Evolutionary conservation across 2,113 vertebrate genomes (phyloP).

Genomic region (Trachemys scripta): DNA sequence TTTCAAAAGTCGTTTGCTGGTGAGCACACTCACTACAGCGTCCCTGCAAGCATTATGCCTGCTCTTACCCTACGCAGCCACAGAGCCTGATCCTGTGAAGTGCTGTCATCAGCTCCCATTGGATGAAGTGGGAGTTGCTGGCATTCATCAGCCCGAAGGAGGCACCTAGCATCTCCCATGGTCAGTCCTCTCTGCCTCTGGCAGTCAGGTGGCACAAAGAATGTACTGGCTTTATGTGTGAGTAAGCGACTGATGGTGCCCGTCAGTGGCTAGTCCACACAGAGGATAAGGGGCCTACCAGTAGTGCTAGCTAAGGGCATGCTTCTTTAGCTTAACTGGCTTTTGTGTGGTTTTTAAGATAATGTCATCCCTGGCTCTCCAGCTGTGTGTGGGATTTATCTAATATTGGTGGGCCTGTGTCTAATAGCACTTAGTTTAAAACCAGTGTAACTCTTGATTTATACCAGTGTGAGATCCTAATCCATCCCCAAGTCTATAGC

Average conservation of each 20-base stretch:
- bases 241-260: not conserved
- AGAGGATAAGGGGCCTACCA: not conserved
- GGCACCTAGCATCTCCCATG: not conserved
- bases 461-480: not conserved
- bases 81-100: not conserved
- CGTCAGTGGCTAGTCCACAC: accelerated
- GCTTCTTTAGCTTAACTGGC: not conserved
- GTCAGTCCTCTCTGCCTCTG: not conserved
- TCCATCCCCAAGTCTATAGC: not conserved
- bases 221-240: accelerated
- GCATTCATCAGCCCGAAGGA: not conserved
- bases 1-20: not conserved
- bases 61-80: accelerated
- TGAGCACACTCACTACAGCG: not conserved
- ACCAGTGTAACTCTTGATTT: not conserved
- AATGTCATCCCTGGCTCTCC: not conserved
- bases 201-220: accelerated
- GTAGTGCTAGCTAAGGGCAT: not conserved
- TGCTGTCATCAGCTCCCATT: not conserved
- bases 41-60: not conserved
- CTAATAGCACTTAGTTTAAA: not conserved
- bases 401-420: not conserved
- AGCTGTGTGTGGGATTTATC: not conserved
- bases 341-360: not conserved
- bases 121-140: not conserved